Conservation (phyloP, 2,888 invertebrate genomes). For the Himalopsyche kuldschensis region DNA sequence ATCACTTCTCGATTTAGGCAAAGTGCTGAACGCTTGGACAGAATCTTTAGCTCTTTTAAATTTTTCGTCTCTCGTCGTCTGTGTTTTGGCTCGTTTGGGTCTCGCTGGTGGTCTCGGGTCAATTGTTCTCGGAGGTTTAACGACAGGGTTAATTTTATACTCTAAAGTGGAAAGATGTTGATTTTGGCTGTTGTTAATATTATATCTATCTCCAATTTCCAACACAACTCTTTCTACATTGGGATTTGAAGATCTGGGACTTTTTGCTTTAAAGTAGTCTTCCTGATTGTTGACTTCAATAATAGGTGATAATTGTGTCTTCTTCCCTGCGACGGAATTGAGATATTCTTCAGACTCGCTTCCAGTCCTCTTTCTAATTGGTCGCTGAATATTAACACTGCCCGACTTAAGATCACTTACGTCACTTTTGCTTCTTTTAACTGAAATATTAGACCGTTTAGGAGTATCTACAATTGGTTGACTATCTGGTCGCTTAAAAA, state of each 20-base stretch:
- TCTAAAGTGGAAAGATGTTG: slow-evolving; percentile 39
- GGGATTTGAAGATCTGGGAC: slow-evolving; percentile 44
- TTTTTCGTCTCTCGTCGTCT: slow-evolving; percentile 28
- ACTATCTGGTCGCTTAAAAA: slow-evolving; percentile 64
- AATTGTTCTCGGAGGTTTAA: slow-evolving; percentile 51
- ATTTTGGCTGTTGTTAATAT: slow-evolving; percentile 32
- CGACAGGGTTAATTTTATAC: slow-evolving; percentile 56
- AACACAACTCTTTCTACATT: slow-evolving; percentile 49
- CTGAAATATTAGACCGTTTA: slow-evolving; percentile 43
- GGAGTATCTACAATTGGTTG: not conserved
- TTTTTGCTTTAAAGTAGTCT: slow-evolving; percentile 64
- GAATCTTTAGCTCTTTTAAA: slow-evolving; percentile 42
- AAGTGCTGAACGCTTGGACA: slow-evolving; percentile 43
- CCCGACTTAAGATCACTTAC: slow-evolving; percentile 65
- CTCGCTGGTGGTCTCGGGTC: slow-evolving; percentile 54
- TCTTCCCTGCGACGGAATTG: slow-evolving; percentile 60
- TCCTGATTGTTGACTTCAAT: slow-evolving; percentile 75
- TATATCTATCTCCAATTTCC: slow-evolving; percentile 47
- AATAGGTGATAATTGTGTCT: slow-evolving; percentile 76
- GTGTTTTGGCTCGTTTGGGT: slow-evolving; percentile 45
- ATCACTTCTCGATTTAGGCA: slow-evolving; percentile 42
- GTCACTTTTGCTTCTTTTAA: slow-evolving; percentile 67
- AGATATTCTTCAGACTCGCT: slow-evolving; percentile 65
- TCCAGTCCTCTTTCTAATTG: slow-evolving; percentile 61
- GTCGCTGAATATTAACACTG: slow-evolving; percentile 51